Percentiles rank a stretch among this genome's conserved stretches.
Conservation (phyloP, 1,140 invertebrate species). For the Euwallacea similis region DNA sequence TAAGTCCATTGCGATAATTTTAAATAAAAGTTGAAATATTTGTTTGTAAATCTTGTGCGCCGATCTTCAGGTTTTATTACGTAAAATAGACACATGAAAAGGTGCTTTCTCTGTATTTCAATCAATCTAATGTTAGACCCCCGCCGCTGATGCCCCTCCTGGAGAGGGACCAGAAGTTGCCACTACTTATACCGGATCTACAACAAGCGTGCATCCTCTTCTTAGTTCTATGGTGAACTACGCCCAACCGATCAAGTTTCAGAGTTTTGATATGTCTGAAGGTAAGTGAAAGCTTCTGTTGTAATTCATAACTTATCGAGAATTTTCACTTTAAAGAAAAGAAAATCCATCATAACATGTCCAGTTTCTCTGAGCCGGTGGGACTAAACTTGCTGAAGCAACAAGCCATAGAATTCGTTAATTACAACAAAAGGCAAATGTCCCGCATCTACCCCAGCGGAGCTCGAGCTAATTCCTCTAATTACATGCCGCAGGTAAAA, state of each 20-base stretch:
- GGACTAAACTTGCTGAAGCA: conserved; percentile 94
- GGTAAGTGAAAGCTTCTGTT: conserved; percentile 59
- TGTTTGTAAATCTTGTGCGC: no score
- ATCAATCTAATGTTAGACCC: conserved; percentile 35
- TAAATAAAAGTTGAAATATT: no score
- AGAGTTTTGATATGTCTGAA: conserved; percentile 96
- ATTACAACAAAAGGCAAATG: conserved; percentile 99
- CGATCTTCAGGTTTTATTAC: no score
- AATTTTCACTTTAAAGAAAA: conserved; percentile 66
- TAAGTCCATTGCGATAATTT: no score
- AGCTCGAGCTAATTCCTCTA: conserved; percentile 97
- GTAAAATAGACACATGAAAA: no score
- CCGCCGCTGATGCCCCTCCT: conserved; percentile 44
- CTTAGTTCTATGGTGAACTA: conserved; percentile 99
- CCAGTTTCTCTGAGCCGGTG: conserved; percentile 95
- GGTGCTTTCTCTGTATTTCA: no score
- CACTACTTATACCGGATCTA: conserved; percentile 90
- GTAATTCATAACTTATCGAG: not conserved
- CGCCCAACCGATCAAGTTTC: conserved; percentile 98
- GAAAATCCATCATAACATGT: conserved; percentile 95
- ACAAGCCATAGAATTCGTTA: conserved; percentile 97
- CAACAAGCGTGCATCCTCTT: conserved; percentile 98
- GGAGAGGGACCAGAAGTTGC: conserved; percentile 65
- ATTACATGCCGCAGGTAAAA: conserved; percentile 97
- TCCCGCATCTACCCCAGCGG: conserved; percentile 99